These are phyloP conservation scores for Carduelis carduelis DNA, from an alignment of 2,797 vertebrate genomes.

Conservation along the genomic window DNA sequence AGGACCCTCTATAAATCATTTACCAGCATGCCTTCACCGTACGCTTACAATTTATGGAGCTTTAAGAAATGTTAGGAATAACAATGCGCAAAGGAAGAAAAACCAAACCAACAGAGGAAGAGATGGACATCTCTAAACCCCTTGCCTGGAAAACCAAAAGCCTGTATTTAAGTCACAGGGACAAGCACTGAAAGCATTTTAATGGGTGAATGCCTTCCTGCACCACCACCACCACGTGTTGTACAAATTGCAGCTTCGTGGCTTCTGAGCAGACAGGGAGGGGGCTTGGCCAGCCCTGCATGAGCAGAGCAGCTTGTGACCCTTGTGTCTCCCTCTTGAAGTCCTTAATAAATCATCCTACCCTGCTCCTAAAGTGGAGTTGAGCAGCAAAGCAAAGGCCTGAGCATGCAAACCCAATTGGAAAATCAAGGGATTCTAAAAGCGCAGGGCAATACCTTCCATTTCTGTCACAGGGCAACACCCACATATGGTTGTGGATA, in stretches of 20 bases:
- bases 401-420: not conserved
- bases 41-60: not conserved
- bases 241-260: not conserved
- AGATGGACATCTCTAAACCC: not conserved
- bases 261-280: not conserved
- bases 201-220: not conserved
- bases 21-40: slow-evolving; percentile 12
- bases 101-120: not conserved
- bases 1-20: slow-evolving; percentile 59
- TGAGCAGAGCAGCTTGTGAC: not conserved
- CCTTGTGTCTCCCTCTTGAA: not conserved
- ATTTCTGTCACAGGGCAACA: not conserved
- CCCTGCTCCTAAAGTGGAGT: not conserved
- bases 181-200: slow-evolving; percentile 1
- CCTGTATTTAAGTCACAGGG: not conserved
- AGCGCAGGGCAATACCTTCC: not conserved
- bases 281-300: not conserved
- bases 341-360: slow-evolving; percentile 43
- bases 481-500: fast-evolving
- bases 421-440: not conserved
- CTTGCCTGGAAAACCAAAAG: not conserved
- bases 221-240: fast-evolving
- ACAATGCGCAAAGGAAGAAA: not conserved
- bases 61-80: not conserved
- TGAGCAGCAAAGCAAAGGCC: not conserved